These are phyloP conservation scores for Malurus splendens DNA, from an alignment of 2,797 vertebrate genomes.

Conservation along the genomic window DNA sequence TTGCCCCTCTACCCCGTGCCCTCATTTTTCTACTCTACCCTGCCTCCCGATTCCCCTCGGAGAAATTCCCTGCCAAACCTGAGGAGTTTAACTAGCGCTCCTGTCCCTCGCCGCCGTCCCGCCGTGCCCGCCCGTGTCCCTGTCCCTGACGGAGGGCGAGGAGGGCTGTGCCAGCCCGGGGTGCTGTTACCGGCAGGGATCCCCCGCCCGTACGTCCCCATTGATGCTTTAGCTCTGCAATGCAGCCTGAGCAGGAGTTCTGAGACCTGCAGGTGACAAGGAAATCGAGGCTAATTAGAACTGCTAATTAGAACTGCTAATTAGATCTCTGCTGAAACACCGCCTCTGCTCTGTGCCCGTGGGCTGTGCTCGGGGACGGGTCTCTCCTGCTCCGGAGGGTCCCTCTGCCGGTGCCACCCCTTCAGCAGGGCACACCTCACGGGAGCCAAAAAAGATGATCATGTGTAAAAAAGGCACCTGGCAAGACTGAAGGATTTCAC, in stretches of 20 bases:
- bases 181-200: not conserved
- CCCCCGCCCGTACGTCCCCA: accelerated
- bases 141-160: not conserved
- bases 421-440: no score
- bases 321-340: not conserved
- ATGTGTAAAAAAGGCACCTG: not conserved
- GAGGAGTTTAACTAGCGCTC: not conserved
- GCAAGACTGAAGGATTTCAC: not conserved
- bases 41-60: not conserved
- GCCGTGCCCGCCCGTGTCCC: accelerated
- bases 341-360: not conserved
- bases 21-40: not conserved
- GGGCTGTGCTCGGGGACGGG: not conserved
- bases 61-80: not conserved
- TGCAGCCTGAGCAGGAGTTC: not conserved
- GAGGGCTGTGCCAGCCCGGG: not conserved
- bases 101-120: not conserved
- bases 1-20: not conserved
- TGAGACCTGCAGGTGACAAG: not conserved
- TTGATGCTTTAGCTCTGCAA: not conserved
- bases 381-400: not conserved
- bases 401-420: not conserved
- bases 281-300: conserved; percentile 27
- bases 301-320: not conserved
- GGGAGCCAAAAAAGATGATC: accelerated